A percentile compares a stretch with the other conserved stretches of the same genome.
phyloP scores from a whole-genome alignment of 2,888 invertebrate species.

The Ormyrus nitidulus region DNA sequence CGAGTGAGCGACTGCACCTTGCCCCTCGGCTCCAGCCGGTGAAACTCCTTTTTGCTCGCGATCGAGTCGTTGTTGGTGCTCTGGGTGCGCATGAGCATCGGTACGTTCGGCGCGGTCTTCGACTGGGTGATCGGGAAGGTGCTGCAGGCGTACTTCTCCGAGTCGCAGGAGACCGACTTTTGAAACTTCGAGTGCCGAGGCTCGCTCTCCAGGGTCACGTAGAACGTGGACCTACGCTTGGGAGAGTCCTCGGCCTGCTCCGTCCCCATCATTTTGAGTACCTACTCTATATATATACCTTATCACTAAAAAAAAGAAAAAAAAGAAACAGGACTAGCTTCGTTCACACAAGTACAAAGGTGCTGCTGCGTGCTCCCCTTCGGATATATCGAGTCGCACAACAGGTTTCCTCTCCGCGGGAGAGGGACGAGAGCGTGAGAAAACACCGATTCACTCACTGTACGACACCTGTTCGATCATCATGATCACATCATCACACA shows the following conservation, averaged over 20 bases:
- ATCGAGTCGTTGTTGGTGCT: slow-evolving; percentile 65
- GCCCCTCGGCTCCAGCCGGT: slow-evolving; percentile 59
- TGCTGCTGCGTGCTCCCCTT: no score
- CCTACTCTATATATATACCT: no score
- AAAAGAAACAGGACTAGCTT: no score
- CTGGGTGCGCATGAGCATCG: slow-evolving; percentile 66
- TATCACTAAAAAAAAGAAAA: no score
- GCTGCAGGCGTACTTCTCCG: slow-evolving; percentile 78
- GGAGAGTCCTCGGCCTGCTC: slow-evolving; percentile 59
- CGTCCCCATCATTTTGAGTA: slow-evolving; percentile 30
- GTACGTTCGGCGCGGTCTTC: slow-evolving; percentile 64
- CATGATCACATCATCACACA: no score
- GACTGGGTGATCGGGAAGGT: slow-evolving; percentile 73
- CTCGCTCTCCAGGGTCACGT: slow-evolving; percentile 80
- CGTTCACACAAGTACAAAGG: neutral
- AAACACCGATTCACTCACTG: no score
- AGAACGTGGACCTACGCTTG: slow-evolving; percentile 83
- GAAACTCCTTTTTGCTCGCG: slow-evolving; percentile 30
- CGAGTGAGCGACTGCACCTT: slow-evolving; percentile 73
- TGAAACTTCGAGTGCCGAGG: slow-evolving; percentile 62
- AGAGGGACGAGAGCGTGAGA: no score
- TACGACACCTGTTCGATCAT: no score
- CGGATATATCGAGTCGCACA: no score
- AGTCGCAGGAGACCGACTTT: slow-evolving; percentile 62
- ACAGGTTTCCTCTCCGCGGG: no score